These are phyloP conservation scores for Craseonycteris thonglongyai DNA, from an alignment of 2,113 vertebrate species.

Conservation along the genomic window DNA sequence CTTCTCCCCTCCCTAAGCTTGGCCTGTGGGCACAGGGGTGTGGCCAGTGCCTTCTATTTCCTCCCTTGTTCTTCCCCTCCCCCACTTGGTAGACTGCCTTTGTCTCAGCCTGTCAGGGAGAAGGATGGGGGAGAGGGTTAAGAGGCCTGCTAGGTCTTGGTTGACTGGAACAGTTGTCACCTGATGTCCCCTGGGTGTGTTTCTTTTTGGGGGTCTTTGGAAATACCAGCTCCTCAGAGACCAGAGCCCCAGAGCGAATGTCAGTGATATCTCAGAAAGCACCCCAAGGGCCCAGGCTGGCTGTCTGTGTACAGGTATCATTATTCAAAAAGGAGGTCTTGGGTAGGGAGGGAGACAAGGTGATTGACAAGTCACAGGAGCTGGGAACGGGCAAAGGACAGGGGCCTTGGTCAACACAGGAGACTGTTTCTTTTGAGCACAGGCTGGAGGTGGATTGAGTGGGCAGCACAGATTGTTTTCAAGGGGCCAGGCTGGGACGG, in stretches of 20 bases:
- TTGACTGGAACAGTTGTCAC: background rate
- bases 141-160: background rate
- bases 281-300: background rate
- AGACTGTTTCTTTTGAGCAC: background rate
- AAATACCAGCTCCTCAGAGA: background rate
- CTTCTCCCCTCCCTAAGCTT: background rate
- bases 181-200: background rate
- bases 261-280: background rate
- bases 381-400: background rate
- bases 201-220: background rate
- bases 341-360: background rate
- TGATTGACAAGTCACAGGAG: background rate
- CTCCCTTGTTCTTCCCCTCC: background rate
- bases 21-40: background rate
- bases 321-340: background rate
- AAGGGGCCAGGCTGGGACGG: background rate
- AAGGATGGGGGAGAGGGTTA: background rate
- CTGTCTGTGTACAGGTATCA: background rate
- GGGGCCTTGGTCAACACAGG: accelerated
- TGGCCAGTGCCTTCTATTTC: background rate
- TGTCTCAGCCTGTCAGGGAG: too few species aligned
- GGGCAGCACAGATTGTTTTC: background rate
- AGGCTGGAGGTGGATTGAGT: background rate
- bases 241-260: background rate
- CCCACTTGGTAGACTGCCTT: too few species aligned